A percentile compares a stretch with the other conserved stretches of the same genome.
phyloP scores from a whole-genome alignment of 2,888 invertebrate species.

The Kuschelorhynchus macadamiae region DNA sequence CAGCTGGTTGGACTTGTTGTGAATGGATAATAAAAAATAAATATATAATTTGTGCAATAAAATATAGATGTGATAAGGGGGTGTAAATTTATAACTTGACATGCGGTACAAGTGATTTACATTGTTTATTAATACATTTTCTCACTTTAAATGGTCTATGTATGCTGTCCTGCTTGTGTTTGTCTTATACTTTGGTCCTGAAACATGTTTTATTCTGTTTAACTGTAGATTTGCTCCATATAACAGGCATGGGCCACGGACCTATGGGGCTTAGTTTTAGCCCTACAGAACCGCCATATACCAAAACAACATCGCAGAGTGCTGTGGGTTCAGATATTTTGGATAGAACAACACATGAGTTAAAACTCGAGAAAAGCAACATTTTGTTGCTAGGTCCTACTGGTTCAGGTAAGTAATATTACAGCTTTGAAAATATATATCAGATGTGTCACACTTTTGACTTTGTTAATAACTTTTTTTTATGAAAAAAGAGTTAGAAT shows the following conservation, averaged over 20 bases:
- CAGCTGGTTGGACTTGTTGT: too few species aligned
- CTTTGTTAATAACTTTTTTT: too few species aligned
- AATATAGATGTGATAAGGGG: too few species aligned
- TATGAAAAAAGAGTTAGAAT: too few species aligned
- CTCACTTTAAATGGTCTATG: too few species aligned
- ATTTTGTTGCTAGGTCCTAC: conserved; percentile 97
- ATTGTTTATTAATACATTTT: too few species aligned
- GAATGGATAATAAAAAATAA: too few species aligned
- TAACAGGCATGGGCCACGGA: conserved; percentile 83
- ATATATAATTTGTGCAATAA: too few species aligned
- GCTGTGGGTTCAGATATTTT: conserved; percentile 82
- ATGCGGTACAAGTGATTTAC: too few species aligned
- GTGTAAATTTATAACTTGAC: too few species aligned
- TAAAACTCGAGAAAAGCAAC: conserved; percentile 95
- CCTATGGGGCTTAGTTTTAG: conserved; percentile 74
- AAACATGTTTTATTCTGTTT: conserved; percentile 19
- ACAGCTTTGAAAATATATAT: too few species aligned
- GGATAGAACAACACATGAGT: conserved; percentile 85
- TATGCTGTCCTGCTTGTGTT: conserved; percentile 5
- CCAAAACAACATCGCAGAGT: conserved; percentile 42
- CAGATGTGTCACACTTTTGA: too few species aligned
- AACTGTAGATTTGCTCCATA: conserved; percentile 84
- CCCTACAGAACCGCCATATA: conserved; percentile 43
- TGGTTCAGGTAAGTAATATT: conserved; percentile 80
- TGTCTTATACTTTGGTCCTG: conserved; percentile 12